A percentile compares a stretch with the other conserved stretches of the same genome.
These are phyloP conservation scores for Rhinolophus ferrumequinum DNA, from an alignment of 2,113 vertebrate species.

Conservation along the genomic window DNA sequence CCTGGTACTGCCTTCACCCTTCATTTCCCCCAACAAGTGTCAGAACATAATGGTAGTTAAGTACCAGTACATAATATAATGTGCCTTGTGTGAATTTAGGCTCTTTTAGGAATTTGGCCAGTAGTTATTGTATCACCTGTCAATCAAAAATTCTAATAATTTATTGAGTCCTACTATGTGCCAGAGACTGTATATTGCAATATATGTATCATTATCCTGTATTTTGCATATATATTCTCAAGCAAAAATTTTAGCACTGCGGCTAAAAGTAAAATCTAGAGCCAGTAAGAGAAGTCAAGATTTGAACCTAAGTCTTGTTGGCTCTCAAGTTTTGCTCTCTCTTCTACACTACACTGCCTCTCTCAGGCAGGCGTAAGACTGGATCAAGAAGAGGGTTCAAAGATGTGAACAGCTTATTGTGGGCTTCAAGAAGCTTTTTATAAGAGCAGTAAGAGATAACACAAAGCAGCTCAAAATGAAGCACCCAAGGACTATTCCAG, in stretches of 20 bases:
- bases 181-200: not conserved
- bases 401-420: not conserved
- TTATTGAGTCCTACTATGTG: not conserved
- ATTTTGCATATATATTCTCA: not conserved
- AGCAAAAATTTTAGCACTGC: not conserved
- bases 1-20: not conserved
- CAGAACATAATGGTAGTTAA: not conserved
- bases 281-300: not conserved
- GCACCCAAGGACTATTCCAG: not conserved
- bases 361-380: not conserved
- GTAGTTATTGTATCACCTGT: not conserved
- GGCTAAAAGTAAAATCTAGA: not conserved
- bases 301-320: not conserved
- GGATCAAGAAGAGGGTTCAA: not conserved
- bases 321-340: not conserved
- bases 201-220: not conserved
- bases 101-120: not conserved
- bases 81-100: not conserved
- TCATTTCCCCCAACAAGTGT: not conserved
- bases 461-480: not conserved
- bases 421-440: not conserved
- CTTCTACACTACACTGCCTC: not conserved
- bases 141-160: not conserved
- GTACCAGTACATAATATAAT: not conserved
- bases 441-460: not conserved